A percentile compares a stretch with the other conserved stretches of the same genome.
Evolutionary conservation across 2,888 invertebrate genomes (phyloP).

Genomic region (Erebia palarica): DNA sequence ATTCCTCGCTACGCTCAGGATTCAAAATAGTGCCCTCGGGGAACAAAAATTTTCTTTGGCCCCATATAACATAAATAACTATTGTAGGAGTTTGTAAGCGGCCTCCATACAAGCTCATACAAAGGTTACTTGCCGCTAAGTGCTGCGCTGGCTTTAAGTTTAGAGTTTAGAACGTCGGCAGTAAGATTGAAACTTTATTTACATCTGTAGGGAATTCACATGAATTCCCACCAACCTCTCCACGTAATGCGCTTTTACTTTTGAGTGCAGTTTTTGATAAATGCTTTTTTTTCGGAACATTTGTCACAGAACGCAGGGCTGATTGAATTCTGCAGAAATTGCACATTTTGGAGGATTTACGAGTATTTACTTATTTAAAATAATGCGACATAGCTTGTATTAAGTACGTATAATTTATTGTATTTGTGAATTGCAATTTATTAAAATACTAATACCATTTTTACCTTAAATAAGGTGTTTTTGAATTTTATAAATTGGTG

Average conservation of each 20-base stretch:
- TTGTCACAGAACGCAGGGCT: neutral
- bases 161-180: neutral
- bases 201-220: neutral
- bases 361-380: neutral
- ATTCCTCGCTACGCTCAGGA: no score
- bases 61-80: no score
- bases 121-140: no score
- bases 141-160: no score
- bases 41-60: no score
- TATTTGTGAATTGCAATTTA: no score
- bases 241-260: conserved; percentile 17
- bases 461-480: no score
- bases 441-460: no score
- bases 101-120: no score
- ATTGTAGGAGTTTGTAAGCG: no score
- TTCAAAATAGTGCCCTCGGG: no score
- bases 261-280: conserved; percentile 16
- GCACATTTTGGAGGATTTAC: neutral
- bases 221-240: neutral
- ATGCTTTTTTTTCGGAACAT: conserved; percentile 14
- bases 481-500: no score
- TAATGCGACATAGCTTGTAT: neutral
- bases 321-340: conserved; percentile 15
- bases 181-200: neutral
- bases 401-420: neutral